phyloP scores from a whole-genome alignment of 2,888 invertebrate species.

The Eupeodes luniger region DNA sequence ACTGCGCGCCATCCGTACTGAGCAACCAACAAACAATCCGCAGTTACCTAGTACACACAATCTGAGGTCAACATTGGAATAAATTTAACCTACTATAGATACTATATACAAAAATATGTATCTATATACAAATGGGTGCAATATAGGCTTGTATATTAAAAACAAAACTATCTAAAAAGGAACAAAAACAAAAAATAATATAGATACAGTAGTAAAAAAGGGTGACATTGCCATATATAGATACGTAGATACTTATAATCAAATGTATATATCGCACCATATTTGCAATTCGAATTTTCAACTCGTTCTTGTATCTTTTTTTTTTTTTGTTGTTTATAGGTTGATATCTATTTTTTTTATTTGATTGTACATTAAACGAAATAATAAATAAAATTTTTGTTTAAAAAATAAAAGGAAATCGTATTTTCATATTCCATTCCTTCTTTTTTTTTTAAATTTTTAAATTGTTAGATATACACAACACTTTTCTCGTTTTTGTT shows the following conservation, averaged over 20 bases:
- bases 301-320: conserved; percentile 32
- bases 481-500: not conserved
- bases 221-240: conserved; percentile 62
- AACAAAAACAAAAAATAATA: conserved; percentile 29
- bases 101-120: not conserved
- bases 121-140: conserved; percentile 20
- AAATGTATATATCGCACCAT: conserved; percentile 38
- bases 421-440: conserved; percentile 70
- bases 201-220: conserved; percentile 56
- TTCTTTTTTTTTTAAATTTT: not conserved
- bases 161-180: conserved; percentile 29
- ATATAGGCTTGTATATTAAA: conserved; percentile 55
- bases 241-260: not conserved
- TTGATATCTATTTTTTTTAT: conserved; percentile 4
- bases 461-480: not conserved
- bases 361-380: conserved; percentile 73
- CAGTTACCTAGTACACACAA: conserved; percentile 28
- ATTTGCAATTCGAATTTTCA: conserved; percentile 74
- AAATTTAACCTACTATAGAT: conserved; percentile 65
- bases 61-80: conserved; percentile 71
- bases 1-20: conserved; percentile 34
- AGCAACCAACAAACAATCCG: conserved; percentile 12
- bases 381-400: conserved; percentile 66
- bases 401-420: conserved; percentile 48
- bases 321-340: not conserved